Evolutionary conservation across 2,888 invertebrate species (phyloP).

Genomic region (Adela reaumurella): DNA sequence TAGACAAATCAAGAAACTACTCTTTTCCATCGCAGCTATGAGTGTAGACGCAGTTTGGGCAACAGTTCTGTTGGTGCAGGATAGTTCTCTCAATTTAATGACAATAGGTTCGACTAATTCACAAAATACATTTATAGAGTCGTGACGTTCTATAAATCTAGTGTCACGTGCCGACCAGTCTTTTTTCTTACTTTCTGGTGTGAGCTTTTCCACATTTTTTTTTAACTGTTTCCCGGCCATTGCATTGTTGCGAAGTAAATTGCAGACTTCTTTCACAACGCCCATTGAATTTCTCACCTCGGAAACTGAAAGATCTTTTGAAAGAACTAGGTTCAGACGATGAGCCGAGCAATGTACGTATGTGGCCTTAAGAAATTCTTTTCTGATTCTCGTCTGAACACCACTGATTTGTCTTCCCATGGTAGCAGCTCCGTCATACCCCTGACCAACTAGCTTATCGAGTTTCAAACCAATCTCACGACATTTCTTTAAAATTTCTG

Average conservation of each 20-base stretch:
- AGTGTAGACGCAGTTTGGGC: not conserved
- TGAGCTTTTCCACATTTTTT: constrained; percentile 1
- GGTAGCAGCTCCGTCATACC: not conserved
- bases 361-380: constrained; percentile 2
- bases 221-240: constrained; percentile 2
- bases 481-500: not conserved
- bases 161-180: constrained; percentile 4
- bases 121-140: constrained; percentile 3
- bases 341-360: constrained; percentile 2
- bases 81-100: constrained; percentile 1
- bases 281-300: constrained; percentile 1
- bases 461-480: not conserved
- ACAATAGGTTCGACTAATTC: not conserved
- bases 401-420: not conserved
- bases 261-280: constrained; percentile 3
- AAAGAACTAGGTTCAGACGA: constrained; percentile 2
- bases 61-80: constrained; percentile 1
- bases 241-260: constrained; percentile 1
- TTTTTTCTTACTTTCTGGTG: constrained; percentile 1
- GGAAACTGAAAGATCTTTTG: constrained; percentile 2
- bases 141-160: constrained; percentile 3
- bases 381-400: constrained; percentile 2
- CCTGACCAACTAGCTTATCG: not conserved
- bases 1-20: too few species aligned
- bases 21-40: too few species aligned